phyloP scores from a whole-genome alignment of 2,888 invertebrate species.

The Agriopis aurantiaria region DNA sequence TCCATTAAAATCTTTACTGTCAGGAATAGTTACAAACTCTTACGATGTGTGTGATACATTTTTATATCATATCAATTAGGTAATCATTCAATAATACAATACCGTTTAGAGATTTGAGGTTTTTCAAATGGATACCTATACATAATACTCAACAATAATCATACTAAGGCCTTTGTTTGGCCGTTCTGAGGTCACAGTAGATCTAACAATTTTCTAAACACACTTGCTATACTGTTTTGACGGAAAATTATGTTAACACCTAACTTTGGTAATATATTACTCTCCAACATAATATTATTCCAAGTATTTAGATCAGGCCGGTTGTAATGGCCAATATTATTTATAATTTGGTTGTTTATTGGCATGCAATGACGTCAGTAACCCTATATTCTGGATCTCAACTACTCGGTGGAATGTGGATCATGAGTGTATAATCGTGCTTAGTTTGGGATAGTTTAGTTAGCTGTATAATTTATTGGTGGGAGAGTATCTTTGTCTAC shows the following conservation, averaged over 20 bases:
- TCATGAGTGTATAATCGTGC: neutral
- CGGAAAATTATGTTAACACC: neutral
- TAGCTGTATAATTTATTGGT: too few species aligned
- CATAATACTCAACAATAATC: too few species aligned
- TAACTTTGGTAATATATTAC: slow-evolving; percentile 7
- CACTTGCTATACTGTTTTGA: neutral
- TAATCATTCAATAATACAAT: too few species aligned
- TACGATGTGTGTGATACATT: slow-evolving; percentile 1
- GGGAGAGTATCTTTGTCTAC: too few species aligned
- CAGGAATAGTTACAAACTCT: slow-evolving; percentile 3
- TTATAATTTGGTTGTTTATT: slow-evolving; percentile 36
- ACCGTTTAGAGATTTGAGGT: too few species aligned
- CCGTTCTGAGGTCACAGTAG: too few species aligned
- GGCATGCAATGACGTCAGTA: slow-evolving; percentile 27
- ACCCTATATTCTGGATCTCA: slow-evolving; percentile 22
- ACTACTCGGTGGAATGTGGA: slow-evolving; percentile 8
- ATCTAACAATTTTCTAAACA: too few species aligned
- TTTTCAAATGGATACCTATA: too few species aligned
- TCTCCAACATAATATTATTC: neutral
- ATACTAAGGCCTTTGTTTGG: too few species aligned
- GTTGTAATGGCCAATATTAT: slow-evolving; percentile 24
- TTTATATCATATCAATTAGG: too few species aligned
- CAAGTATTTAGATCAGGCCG: slow-evolving; percentile 26
- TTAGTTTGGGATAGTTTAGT: neutral
- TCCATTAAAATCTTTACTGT: too few species aligned